Evolutionary conservation across 1,140 invertebrate species (phyloP).

Genomic region (Drosophila mojavensis): DNA sequence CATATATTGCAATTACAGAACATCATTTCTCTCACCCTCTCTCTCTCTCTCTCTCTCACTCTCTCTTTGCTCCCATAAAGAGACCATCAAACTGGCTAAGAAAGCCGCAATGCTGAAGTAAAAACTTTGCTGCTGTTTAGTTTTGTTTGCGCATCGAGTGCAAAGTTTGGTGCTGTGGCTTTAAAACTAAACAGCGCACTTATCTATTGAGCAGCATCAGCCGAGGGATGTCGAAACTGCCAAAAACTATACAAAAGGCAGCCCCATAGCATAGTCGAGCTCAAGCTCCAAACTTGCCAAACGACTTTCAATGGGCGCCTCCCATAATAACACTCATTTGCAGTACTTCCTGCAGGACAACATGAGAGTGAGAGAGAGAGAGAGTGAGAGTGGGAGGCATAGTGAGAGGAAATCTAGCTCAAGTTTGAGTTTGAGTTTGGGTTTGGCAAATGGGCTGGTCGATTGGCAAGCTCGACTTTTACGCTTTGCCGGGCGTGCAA

Average conservation of each 20-base stretch:
- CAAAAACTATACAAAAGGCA: constrained; percentile 70
- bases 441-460: constrained; percentile 30
- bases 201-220: constrained; percentile 72
- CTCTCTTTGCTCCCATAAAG: background rate
- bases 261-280: constrained; percentile 20
- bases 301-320: constrained; percentile 52
- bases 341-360: constrained; percentile 54
- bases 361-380: too few species aligned
- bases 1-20: background rate
- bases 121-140: constrained; percentile 36
- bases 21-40: too few species aligned
- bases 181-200: constrained; percentile 79
- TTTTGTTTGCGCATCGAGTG: constrained; percentile 36
- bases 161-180: constrained; percentile 76
- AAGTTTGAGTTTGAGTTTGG: background rate
- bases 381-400: background rate
- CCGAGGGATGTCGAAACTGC: constrained; percentile 52
- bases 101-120: constrained; percentile 45
- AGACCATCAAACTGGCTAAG: constrained; percentile 41
- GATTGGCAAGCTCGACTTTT: constrained; percentile 77
- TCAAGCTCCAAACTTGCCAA: constrained; percentile 57
- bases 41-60: constrained; percentile 1
- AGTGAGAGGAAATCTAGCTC: background rate
- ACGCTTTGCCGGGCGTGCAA: constrained; percentile 76
- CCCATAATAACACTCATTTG: constrained; percentile 74